Conservation (phyloP, 1,140 invertebrate genomes). For the Laupala kohalensis region DNA sequence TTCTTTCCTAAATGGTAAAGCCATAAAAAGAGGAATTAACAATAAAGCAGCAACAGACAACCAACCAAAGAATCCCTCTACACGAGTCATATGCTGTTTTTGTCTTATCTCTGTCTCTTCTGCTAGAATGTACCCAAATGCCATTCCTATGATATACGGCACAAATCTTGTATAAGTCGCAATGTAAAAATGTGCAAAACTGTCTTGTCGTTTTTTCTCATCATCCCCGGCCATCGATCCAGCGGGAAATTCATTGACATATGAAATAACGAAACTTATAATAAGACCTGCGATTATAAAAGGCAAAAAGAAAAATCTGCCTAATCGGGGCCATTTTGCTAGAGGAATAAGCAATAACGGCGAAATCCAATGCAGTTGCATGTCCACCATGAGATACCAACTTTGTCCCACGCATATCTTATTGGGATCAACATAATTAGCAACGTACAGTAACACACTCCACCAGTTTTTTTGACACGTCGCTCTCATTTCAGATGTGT, state of each 20-base stretch:
- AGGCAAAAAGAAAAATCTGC: not conserved
- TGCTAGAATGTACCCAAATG: not conserved
- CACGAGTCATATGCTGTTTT: too few relatives aligned
- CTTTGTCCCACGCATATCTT: too few relatives aligned
- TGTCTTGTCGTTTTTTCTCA: not conserved
- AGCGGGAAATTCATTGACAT: too few relatives aligned
- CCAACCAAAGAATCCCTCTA: not conserved
- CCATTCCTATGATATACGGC: not conserved
- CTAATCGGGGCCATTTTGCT: too few relatives aligned
- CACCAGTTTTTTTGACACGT: slow-evolving; percentile 48
- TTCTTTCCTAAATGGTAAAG: not conserved
- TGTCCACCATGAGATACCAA: too few relatives aligned
- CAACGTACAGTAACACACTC: slow-evolving; percentile 49
- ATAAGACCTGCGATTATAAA: not conserved
- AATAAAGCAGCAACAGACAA: not conserved
- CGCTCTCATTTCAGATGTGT: slow-evolving; percentile 30
- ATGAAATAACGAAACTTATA: not conserved
- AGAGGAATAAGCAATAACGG: too few relatives aligned
- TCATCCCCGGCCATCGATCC: too few relatives aligned
- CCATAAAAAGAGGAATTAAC: not conserved
- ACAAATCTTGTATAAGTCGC: not conserved
- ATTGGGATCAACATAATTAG: slow-evolving; percentile 41
- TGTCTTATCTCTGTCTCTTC: too few relatives aligned
- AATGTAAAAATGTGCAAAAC: not conserved
- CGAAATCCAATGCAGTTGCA: too few relatives aligned